Evolutionary conservation across 2,888 invertebrate species (phyloP), one percentile per base, ranked within the genome.

Genomic region (Cacoxenus indagator): DNA sequence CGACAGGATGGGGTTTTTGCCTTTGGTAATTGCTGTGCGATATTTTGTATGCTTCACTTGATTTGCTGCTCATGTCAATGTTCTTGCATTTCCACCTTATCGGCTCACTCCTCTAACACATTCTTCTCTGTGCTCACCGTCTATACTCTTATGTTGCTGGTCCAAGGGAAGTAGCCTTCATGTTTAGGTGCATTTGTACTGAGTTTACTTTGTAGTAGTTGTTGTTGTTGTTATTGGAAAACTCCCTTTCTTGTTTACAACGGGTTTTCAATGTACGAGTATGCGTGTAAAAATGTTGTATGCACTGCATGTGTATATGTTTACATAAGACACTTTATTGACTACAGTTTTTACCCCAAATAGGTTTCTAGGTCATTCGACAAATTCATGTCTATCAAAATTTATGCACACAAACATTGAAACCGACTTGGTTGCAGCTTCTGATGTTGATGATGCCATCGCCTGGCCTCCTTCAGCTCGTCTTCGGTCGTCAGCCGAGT

Each of bases 301-400:
- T 37, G 43, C 43, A 17, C 8, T 62, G 22, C 24, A 14, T 43
- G 24, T n/a, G 6, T 43, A 14, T 45, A 19, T 62, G 61, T 62
- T 62, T 62, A 62, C 61, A 62, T 62, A 62, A 62, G 61, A 62
- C n/a, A 31, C 31, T 37, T 67, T 67, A 68, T 81, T 80, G 80
- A 78, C 81, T 83, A 73, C 74, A 73, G 75, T 70, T 65, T 74
- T 72, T 29, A 29, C 29, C 29, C 72, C 79, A 80, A 78, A 82
- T 80, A 51, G 61, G 61, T 62, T 62, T 62, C 61, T 62, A 62
- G 45, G 61, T 62, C 61, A 62, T 62, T 43, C 19, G 48, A 24
- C 61, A 62, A 62, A 62, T 43, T 70, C 22, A 43, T 62, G 45
- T 62, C 61, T 57, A 57, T 57, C 57, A 57, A 57, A 54, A 57